Percentiles rank a stretch among this genome's conserved stretches.
Evolutionary conservation across 2,888 invertebrate genomes (phyloP).

Genomic region (Geotrupes spiniger): DNA sequence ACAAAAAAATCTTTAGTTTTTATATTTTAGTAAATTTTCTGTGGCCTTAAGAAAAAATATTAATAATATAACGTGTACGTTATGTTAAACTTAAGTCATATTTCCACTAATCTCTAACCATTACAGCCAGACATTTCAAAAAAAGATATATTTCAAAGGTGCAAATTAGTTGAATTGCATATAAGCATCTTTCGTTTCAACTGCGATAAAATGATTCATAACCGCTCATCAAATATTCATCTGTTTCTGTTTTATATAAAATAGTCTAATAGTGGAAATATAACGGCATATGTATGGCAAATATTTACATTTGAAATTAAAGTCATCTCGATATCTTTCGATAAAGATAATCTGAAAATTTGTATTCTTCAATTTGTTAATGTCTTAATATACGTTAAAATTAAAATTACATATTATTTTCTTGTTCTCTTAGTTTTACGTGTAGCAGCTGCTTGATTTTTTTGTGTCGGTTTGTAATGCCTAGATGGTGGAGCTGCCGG

Average conservation of each 20-base stretch:
- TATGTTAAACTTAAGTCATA: conserved; percentile 12
- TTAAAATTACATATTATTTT: conserved; percentile 24
- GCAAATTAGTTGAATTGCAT: background rate
- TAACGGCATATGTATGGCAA: conserved; percentile 17
- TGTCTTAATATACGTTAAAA: background rate
- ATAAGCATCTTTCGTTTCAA: background rate
- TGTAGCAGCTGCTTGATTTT: conserved; percentile 9
- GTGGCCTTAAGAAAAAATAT: conserved; percentile 12
- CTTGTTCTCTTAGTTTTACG: conserved; percentile 30
- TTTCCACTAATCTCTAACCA: conserved; percentile 13
- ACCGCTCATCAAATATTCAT: background rate
- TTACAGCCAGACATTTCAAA: background rate
- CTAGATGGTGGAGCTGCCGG: conserved; percentile 6
- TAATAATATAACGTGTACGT: conserved; percentile 10
- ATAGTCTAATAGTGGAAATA: conserved; percentile 14
- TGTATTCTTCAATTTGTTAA: conserved; percentile 19
- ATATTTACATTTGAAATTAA: conserved; percentile 20
- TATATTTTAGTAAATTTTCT: conserved; percentile 13
- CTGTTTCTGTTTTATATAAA: conserved; percentile 1
- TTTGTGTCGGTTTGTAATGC: conserved; percentile 12
- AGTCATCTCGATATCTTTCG: conserved; percentile 12
- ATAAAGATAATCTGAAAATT: conserved; percentile 15
- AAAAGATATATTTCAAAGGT: conserved; percentile 4
- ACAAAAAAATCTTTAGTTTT: conserved; percentile 6
- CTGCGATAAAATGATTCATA: background rate